Base-by-base conservation (phyloP, 2,797 vertebrate genomes). In the Sebastes cheni region DNA sequence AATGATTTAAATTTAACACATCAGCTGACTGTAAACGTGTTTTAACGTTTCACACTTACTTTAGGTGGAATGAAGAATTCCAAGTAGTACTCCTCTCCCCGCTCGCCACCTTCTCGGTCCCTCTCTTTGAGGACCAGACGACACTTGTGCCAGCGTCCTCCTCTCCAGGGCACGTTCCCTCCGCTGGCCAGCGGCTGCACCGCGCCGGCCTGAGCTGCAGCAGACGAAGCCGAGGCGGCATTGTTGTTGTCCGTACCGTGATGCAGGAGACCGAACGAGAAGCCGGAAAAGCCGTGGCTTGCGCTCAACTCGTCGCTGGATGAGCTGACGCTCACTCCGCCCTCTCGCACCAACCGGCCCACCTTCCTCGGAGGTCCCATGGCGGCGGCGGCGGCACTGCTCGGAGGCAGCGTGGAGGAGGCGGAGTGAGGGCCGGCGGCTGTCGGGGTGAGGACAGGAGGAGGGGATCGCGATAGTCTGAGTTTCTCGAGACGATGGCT, bases 41-140 rank as follows among this genome's bases (percentile, higher is more conserved):
- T 65, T n/a, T 6, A 2, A 12, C 9, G 34, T 18, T 25, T 58
- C 32, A 6, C 13, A 58, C 95, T 95, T 83, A 97, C 97, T 94
- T 98, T 98, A 4, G 97, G 97, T 8, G 97, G 97, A 73, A 98
- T 96, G 91, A 97, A 98, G 94, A 98, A 97, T 82, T 98, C 97
- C 93, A 98, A 80, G 74, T 97, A 96, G 91, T 96, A 97, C 72
- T 97, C 97, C 84, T 97, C 96, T 66, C 96, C 96, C 68, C 94
- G 93, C 79, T 96, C 95, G 0, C 88, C 95, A 20, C 96, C 96
- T 10, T 97, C 97, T 18, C 93, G 83, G 85, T 96, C 96, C 73
- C 95, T 66, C 77, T 95, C 95, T 80, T 94, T 91, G 67, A 98
- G 95, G 73, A 96, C 95, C 59, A 98, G 93, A 1, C 97, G 97